Evolutionary conservation across 2,888 invertebrate species (phyloP), one percentile per base, ranked within the genome.

Genomic region (Drosophila cracens): DNA sequence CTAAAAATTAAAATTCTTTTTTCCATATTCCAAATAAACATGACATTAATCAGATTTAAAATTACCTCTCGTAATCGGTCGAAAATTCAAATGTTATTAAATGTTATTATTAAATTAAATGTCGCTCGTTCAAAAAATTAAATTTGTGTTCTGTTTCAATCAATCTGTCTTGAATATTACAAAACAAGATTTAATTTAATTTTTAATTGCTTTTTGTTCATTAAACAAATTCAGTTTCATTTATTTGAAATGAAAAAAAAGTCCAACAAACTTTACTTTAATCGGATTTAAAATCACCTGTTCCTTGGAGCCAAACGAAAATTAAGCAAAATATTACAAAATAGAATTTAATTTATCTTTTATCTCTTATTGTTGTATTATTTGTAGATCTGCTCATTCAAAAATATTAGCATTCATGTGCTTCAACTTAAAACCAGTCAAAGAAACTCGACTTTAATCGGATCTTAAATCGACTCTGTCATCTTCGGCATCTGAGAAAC

Each of bases 201-300:
- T 4, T 25, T 7, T 25, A 0, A 0, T 3, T 21, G 4, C 2
- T 33, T 16, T 13, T 3, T 27, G n/a, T 2, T 13, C 29, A 29
- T 27, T n/a, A 27, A 18, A n/a, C 4, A 16, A 25, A 29, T 51
- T 11, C 1, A n/a, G 0, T 27, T 49, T 27, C 0, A 49, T 27
- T 27, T 18, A 1, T 4, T 18, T 49, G 8, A 18, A 25, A 21
- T 8, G 16, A 25, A 16, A 16, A 4, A 27, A 27, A 43, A 7
- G 5, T 1, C 2, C 38, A 11, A 1, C 1, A 40, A 54, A 27
- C 27, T 16, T 11, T 10, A 38, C 8, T 40, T 6, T 57, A 65
- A 70, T 61, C 74, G 46, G 53, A 49, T 69, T 61, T 43, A 61
- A 72, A 61, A 33, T 10, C 21, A n/a, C 33, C 25, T 64, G 11